Conservation (phyloP, 2,888 invertebrate species). For the Drosophila rellima region DNA sequence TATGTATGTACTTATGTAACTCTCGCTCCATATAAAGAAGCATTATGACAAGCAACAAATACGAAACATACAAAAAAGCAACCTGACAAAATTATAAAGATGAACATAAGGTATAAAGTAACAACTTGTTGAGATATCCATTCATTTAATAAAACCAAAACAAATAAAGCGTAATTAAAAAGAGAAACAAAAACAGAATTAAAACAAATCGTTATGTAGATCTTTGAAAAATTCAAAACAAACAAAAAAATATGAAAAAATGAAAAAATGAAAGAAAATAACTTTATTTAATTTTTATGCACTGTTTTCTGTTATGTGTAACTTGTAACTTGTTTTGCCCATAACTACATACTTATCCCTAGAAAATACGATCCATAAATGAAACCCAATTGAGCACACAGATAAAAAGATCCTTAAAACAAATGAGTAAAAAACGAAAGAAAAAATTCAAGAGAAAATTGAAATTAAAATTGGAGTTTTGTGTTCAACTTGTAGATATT, state of each 20-base stretch:
- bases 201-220: slow-evolving; percentile 72
- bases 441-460: slow-evolving; percentile 1
- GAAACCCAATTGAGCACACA: slow-evolving; percentile 41
- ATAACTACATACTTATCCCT: slow-evolving; percentile 48
- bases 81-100: slow-evolving; percentile 71
- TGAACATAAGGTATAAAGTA: slow-evolving; percentile 66
- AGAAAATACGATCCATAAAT: slow-evolving; percentile 37
- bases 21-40: slow-evolving; percentile 44
- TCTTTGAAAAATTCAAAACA: slow-evolving; percentile 53
- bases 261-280: slow-evolving; percentile 31
- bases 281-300: slow-evolving; percentile 77
- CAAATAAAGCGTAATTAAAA: slow-evolving; percentile 26
- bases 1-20: slow-evolving; percentile 48
- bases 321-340: slow-evolving; percentile 72
- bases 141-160: slow-evolving; percentile 51
- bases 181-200: slow-evolving; percentile 16
- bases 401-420: slow-evolving; percentile 35
- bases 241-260: slow-evolving; percentile 27
- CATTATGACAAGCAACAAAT: slow-evolving; percentile 59
- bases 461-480: slow-evolving; percentile 51
- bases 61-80: slow-evolving; percentile 67
- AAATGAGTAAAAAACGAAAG: slow-evolving; percentile 33
- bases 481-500: slow-evolving; percentile 81
- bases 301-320: slow-evolving; percentile 79
- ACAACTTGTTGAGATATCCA: slow-evolving; percentile 73